These are phyloP conservation scores for Cabera pusaria DNA, from an alignment of 2,888 invertebrate species.

Conservation along the genomic window DNA sequence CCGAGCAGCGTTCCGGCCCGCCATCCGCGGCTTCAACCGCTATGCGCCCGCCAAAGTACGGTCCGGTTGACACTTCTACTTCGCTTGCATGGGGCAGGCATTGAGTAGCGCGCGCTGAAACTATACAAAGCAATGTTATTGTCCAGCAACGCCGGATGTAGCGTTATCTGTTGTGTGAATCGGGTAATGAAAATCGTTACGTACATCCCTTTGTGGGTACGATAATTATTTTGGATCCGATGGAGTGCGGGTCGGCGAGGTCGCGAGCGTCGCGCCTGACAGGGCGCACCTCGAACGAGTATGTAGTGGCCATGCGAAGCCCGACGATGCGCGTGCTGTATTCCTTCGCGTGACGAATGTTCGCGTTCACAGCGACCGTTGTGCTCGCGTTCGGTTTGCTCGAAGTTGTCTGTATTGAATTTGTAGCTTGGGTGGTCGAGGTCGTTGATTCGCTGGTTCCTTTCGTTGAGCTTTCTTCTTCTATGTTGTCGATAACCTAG, in stretches of 20 bases:
- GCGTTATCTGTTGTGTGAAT: slow-evolving; percentile 26
- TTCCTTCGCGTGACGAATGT: slow-evolving; percentile 51
- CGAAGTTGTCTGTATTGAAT: slow-evolving; percentile 30
- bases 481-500: slow-evolving; percentile 65
- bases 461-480: slow-evolving; percentile 52
- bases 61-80: slow-evolving; percentile 92
- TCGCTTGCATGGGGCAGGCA: slow-evolving; percentile 92
- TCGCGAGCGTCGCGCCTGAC: slow-evolving; percentile 78
- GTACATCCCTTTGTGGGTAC: slow-evolving; percentile 94
- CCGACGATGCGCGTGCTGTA: slow-evolving; percentile 86
- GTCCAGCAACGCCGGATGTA: slow-evolving; percentile 15
- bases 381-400: slow-evolving; percentile 33
- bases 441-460: slow-evolving; percentile 31
- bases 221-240: slow-evolving; percentile 87
- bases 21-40: slow-evolving; percentile 89
- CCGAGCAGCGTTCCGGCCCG: slow-evolving; percentile 86
- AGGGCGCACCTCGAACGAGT: slow-evolving; percentile 89
- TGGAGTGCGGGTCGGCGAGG: slow-evolving; percentile 77
- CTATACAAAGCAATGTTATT: slow-evolving; percentile 58
- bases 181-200: slow-evolving; percentile 48
- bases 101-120: slow-evolving; percentile 91
- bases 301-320: slow-evolving; percentile 91
- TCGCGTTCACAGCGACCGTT: slow-evolving; percentile 22
- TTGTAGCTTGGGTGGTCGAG: slow-evolving; percentile 18
- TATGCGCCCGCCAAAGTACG: slow-evolving; percentile 90